Base-by-base conservation (phyloP, 2,797 vertebrate species). In the Cyprinodon diabolis region DNA sequence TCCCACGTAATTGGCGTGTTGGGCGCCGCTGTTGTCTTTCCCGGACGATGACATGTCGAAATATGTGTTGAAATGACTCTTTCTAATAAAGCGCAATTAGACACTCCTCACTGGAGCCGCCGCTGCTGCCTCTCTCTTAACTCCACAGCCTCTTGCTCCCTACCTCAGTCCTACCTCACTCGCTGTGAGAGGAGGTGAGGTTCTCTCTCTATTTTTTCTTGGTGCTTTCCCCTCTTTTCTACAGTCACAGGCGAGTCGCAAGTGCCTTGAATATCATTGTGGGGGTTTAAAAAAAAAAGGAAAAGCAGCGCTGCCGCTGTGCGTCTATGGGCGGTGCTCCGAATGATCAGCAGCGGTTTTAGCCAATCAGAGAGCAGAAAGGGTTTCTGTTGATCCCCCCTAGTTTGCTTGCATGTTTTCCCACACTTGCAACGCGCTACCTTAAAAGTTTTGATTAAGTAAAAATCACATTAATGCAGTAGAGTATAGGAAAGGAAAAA, bases 1-100 rank as follows among this genome's bases (percentile, higher is more conserved):
- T 96, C 97, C 98, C 96, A 99, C 98, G 94, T 99, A 99, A 95
- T 96, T 98, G 95, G 97, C 97, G 91, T 99, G 98, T 89, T 96
- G 97, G 93, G 96, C 96, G 90, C 95, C 97, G 95, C 96, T 96
- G 96, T 96, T 96, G 96, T 99, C 97, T 95, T 98, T 99, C 85
- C 95, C 97, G 93, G 97, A 96, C 92, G 97, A 97, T 95, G 97
- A 97, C 97, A 99, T 99, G 87, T 92, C 94, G 95, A 77, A 30
- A 84, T 79, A 67, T 89, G 74, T 56, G 86, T 79, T 74, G 30
- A 82, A 87, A 86, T 75, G 76, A 90, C 81, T 92, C 89, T 93
- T 93, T 87, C 23, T 37, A 69, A 88, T 79, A 43, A 86, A 86
- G 79, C 79, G 86, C 88, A 91, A 92, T 89, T 84, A 83, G 87